phyloP scores from a whole-genome alignment of 1,140 invertebrate genomes.

The Metopolophium dirhodum region DNA sequence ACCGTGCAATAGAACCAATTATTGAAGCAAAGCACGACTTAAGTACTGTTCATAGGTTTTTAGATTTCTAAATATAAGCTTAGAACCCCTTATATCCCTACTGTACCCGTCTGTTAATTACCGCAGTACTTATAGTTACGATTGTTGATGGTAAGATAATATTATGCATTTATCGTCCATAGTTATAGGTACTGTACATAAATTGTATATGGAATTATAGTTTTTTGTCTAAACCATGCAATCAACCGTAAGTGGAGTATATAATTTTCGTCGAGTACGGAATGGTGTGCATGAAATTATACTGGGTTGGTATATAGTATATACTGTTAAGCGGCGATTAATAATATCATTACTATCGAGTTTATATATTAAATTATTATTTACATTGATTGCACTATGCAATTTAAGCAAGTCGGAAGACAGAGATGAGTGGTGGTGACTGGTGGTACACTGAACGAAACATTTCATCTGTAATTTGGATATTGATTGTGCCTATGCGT shows the following conservation, averaged over 20 bases:
- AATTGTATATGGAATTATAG: too few relatives aligned
- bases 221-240: not conserved
- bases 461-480: not conserved
- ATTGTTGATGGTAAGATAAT: too few relatives aligned
- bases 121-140: too few relatives aligned
- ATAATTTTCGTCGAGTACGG: not conserved
- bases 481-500: not conserved
- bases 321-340: not conserved
- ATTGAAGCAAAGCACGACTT: not conserved
- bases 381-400: not conserved
- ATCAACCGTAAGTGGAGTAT: not conserved
- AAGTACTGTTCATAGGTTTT: not conserved
- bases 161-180: too few relatives aligned
- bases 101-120: too few relatives aligned
- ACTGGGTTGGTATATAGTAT: not conserved
- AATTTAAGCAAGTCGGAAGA: not conserved
- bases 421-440: not conserved
- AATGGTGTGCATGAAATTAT: not conserved
- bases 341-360: not conserved
- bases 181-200: too few relatives aligned
- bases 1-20: not conserved
- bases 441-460: not conserved
- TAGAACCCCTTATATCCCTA: too few relatives aligned
- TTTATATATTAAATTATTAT: conserved; percentile 6
- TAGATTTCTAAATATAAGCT: too few relatives aligned